Evolutionary conservation across 1,140 invertebrate species (phyloP), one percentile per base, ranked within the genome.

Genomic region (Octopus sinensis): DNA sequence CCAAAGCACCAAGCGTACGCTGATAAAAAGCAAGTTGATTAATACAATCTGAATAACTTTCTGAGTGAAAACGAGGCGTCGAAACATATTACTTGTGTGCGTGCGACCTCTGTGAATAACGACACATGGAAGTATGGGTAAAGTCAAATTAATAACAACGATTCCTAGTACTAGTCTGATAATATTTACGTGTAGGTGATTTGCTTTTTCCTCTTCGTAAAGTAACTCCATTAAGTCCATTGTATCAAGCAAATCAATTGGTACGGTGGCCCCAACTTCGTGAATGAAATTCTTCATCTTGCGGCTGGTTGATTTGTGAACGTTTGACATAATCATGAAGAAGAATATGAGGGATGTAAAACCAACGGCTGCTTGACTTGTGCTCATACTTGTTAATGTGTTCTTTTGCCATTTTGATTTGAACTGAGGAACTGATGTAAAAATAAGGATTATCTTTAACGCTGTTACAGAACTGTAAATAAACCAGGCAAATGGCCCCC

Each of bases 231-330:
- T n/a, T n/a, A 73, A 23, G 13, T 73, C 68, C 68, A 73, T 73
- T 13, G 68, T 73, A 17, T 73, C 68, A 6, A 73, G 30, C 13
- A 73, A 17, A 13, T 73, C 68, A 23, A 73, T 73, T 23, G 68
- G 17, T 23, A 73, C 68, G 13, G 68, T 73, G 13, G 68, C 68
- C 6, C 68, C 68, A 13, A 73, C 68, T 73, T 73, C 68, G 68
- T 73, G 68, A 12, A 73, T 73, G 30, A 73, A 73, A 73, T 23
- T 73, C 5, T 73, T 73, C 68, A 73, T 73, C 13, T 73, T 73
- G 17, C 13, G 7, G 13, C 6, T 73, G 5, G 30, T 23, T 12
- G 68, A 73, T 73, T 23, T 13, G 13, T 73, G 68, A 73, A 73
- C 30, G 68, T 73, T 73, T 73, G 68, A 73, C 13, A 73, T 17